A percentile compares a stretch with the other conserved stretches of the same genome.
These are phyloP conservation scores for Pogona vitticeps DNA, from an alignment of 2,113 vertebrate genomes.

Conservation along the genomic window DNA sequence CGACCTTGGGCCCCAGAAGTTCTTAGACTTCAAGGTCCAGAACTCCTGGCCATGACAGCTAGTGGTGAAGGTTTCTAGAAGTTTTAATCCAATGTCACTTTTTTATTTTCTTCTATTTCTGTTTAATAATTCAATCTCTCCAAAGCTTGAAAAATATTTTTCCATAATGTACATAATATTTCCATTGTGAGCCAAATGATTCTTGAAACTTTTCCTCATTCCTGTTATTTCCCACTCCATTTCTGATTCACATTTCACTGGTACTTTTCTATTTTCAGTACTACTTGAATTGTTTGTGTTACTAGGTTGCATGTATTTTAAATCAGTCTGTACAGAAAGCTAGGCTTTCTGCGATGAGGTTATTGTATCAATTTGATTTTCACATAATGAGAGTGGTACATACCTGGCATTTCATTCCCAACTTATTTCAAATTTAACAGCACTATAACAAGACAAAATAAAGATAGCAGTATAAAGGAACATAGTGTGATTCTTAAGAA, in stretches of 20 bases:
- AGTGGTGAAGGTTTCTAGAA: no score
- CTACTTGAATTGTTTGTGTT: neutral
- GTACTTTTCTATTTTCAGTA: neutral
- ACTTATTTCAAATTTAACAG: neutral
- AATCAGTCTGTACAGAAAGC: constrained; percentile 5
- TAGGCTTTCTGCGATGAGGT: constrained; percentile 31
- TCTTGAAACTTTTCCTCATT: neutral
- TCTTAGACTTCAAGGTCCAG: no score
- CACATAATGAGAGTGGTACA: neutral
- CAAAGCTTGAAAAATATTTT: neutral
- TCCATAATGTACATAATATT: neutral
- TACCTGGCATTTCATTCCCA: constrained; percentile 47
- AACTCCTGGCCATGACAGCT: no score
- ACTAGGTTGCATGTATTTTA: neutral
- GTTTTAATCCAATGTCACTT: neutral
- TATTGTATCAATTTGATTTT: constrained; percentile 50
- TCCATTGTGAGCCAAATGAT: neutral
- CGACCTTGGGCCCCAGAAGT: no score
- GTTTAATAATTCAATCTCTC: neutral
- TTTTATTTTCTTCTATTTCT: neutral
- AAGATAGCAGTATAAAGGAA: neutral
- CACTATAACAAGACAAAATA: neutral
- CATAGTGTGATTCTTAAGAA: neutral
- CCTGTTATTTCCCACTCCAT: neutral
- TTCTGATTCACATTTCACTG: neutral